phyloP scores from a whole-genome alignment of 1,140 invertebrate species.

The Chironomus tepperi region DNA sequence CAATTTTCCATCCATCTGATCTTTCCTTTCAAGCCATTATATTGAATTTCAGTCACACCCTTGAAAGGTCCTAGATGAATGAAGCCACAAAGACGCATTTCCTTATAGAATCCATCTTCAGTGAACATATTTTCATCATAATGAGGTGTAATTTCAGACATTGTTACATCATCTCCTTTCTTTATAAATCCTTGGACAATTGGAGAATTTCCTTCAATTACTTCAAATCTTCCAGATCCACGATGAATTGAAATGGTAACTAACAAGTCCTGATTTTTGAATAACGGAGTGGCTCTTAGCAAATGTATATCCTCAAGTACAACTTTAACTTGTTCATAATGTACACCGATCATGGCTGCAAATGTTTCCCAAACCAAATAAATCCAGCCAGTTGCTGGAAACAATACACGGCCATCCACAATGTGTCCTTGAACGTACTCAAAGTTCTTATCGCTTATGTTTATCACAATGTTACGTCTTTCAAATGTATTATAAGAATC shows the following conservation, averaged over 20 bases:
- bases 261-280: conserved; percentile 56
- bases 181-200: conserved; percentile 67
- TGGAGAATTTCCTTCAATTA: conserved; percentile 66
- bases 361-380: conserved; percentile 81
- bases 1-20: conserved; percentile 71
- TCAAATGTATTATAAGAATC: conserved; percentile 38
- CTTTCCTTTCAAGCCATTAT: conserved; percentile 43
- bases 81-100: conserved; percentile 81
- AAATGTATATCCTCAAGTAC: conserved; percentile 83
- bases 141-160: conserved; percentile 37
- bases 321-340: conserved; percentile 64
- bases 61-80: conserved; percentile 54
- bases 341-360: conserved; percentile 62
- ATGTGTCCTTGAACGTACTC: conserved; percentile 74
- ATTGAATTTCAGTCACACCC: conserved; percentile 34
- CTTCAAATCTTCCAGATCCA: conserved; percentile 73
- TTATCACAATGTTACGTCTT: conserved; percentile 50
- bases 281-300: conserved; percentile 69
- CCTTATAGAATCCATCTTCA: conserved; percentile 71
- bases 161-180: conserved; percentile 42
- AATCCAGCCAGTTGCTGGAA: conserved; percentile 83
- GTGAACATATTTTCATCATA: conserved; percentile 41
- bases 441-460: conserved; percentile 57
- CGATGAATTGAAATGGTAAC: conserved; percentile 76
- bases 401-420: conserved; percentile 73